Base-by-base conservation (phyloP, 2,113 vertebrate genomes). In the Phalacrocorax pelagicus region DNA sequence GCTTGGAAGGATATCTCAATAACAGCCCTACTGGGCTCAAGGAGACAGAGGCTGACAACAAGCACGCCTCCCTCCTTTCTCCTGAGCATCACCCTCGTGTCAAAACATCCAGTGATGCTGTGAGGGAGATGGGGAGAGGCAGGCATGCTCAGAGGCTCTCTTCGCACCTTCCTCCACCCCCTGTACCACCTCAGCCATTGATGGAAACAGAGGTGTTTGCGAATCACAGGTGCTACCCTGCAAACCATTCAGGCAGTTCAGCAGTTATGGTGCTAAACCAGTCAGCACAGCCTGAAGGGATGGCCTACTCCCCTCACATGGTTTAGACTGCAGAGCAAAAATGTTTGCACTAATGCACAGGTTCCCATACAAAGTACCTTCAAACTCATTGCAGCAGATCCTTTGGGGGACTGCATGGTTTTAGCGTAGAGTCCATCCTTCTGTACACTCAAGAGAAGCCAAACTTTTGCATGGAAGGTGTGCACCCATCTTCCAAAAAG, bases 1-100 rank as follows among this genome's bases (percentile, higher is more conserved):
- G 42, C 61, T 97, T 95, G 79, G 87, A 97, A 97, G 89, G 89
- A 96, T 95, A 84, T 96, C 82, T 98, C 90, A 98, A 72, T 95
- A 98, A 93, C 83, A 89, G 75, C 63, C 67, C 65, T 74, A 75
- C 40, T 67, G 58, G 79, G 62, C 84, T 90, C 72, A 87, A 94
- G 71, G 74, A 97, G 94, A 96, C 46, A 95, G 36, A 80, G 85
- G 58, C 86, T 78, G 88, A 94, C 42, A 92, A 90, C 10, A 17
- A 67, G 36, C 67, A 70, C 24, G 7, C 77, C 63, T 54, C 70
- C 49, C 30, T 89, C 61, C 77, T 71, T 83, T 59, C 69, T 93
- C 65, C 32, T 70, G 58, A 74, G 36, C 32, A 85, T 95, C 73
- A 89, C n/a, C 49, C 10, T 72, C 73, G 5, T 2, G 15, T 81